Evolutionary conservation across 2,797 vertebrate genomes (phyloP), one percentile per base, ranked within the genome.

Genomic region (Enteromius thamalakanensis): DNA sequence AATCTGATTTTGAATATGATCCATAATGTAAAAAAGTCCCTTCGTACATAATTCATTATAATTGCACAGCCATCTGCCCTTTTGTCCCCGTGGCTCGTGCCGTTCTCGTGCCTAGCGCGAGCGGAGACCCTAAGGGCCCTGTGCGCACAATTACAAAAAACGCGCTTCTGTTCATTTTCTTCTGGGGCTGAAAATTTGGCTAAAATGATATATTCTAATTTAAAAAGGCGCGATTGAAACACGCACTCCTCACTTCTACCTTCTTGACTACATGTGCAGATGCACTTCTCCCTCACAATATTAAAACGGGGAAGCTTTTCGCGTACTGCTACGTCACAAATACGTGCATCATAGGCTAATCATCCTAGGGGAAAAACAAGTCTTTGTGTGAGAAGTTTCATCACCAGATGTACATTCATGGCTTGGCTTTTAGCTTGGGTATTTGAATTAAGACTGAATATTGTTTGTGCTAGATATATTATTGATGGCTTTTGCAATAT

Each of bases 21-120:
- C 8, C 55, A 64, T 23, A 23, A 64, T 64, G 29, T 49, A 62
- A 45, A 72, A 12, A 65, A 55, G 45, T 67, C 53, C 34, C 7
- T 71, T 82, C 21, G 86, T 90, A 65, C 87, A 89, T 90, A 86
- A 92, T 92, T 89, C 75, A 91, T 90, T 76, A 74, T 88, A 88
- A 89, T 89, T 88, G 89, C 85, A 89, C 83, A 88, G 88, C 92
- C 94, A 95, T 93, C 94, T 95, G 94, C 85, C 89, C 92, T 90
- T 92, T 95, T 94, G 93, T 95, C 87, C 88, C 29, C 68, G 6
- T 88, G 95, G 92, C 95, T 95, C 94, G 95, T 95, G 94, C 92
- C 93, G 90, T 91, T 90, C 95, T 93, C 94, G 94, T 95, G 95
- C 92, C 89, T 53, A 55, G 62, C 83, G 76, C 80, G 64, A 79